A percentile compares a stretch with the other conserved stretches of the same genome.
These are phyloP conservation scores for Corythoichthys haematopterus DNA, from an alignment of 2,113 vertebrate species.

Conservation along the genomic window DNA sequence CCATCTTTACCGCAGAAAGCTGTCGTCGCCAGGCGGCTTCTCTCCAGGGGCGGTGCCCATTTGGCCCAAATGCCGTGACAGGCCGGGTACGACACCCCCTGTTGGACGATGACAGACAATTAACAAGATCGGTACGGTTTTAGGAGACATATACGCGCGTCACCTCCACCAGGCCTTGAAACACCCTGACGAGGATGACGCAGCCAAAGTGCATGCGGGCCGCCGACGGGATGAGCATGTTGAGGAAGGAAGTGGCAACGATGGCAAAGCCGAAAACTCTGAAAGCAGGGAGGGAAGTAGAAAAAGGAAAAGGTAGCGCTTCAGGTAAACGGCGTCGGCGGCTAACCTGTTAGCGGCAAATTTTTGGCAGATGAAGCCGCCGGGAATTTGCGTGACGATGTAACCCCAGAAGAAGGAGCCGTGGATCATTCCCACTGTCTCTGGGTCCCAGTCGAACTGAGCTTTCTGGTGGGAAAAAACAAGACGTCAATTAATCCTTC, in stretches of 20 bases:
- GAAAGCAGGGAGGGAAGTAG: neutral
- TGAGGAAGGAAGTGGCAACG: constrained; percentile 84
- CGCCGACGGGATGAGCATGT: constrained; percentile 86
- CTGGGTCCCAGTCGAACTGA: constrained; percentile 87
- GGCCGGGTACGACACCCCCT: constrained; percentile 90
- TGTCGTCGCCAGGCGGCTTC: constrained; percentile 81
- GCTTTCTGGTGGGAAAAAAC: constrained; percentile 72
- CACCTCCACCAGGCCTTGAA: constrained; percentile 90
- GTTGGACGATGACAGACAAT: neutral
- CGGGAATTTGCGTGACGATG: constrained; percentile 91
- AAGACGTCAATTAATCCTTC: neutral
- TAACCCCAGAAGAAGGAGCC: constrained; percentile 95
- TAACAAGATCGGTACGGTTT: neutral
- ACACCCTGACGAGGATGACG: constrained; percentile 84
- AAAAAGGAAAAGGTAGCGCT: neutral
- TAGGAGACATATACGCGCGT: neutral
- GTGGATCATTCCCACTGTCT: constrained; percentile 90
- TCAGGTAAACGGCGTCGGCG: neutral
- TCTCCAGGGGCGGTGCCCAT: constrained; percentile 81
- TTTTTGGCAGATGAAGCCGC: constrained; percentile 89
- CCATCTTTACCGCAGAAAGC: constrained; percentile 73
- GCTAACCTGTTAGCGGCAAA: constrained; percentile 88
- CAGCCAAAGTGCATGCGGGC: constrained; percentile 83
- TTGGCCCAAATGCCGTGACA: constrained; percentile 91
- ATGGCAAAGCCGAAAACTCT: constrained; percentile 91